These are phyloP conservation scores for Oryzias woworae DNA, from an alignment of 2,113 vertebrate species.

Conservation along the genomic window DNA sequence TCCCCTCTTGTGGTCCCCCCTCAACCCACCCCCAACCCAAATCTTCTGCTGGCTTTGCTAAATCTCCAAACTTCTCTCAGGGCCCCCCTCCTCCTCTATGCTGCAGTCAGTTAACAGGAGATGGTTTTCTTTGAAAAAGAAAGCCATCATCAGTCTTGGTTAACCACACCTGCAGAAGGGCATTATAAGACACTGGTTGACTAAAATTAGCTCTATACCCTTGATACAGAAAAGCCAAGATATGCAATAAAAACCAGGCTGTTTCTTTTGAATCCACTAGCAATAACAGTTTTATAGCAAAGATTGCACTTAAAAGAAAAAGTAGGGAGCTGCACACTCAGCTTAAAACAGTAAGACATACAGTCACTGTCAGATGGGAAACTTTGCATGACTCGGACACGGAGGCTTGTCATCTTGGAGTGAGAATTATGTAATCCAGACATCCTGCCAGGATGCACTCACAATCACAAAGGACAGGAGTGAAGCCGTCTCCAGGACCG, in stretches of 20 bases:
- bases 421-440: constrained; percentile 32
- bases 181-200: constrained; percentile 2
- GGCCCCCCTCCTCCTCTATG: constrained; percentile 30
- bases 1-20: constrained; percentile 53
- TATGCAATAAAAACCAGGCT: constrained; percentile 18
- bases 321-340: constrained; percentile 20
- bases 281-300: constrained; percentile 14
- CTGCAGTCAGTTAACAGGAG: constrained; percentile 25
- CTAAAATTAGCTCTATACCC: constrained; percentile 4
- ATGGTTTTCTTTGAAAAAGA: constrained; percentile 41
- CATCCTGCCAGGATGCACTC: constrained; percentile 25
- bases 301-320: constrained; percentile 17
- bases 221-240: constrained; percentile 14
- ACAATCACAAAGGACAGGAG: constrained; percentile 40
- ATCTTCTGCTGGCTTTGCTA: constrained; percentile 42
- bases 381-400: constrained; percentile 31
- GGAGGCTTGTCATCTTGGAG: constrained; percentile 23
- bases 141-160: constrained; percentile 35
- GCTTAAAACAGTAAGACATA: constrained; percentile 17
- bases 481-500: constrained; percentile 18
- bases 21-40: constrained; percentile 1
- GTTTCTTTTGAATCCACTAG: constrained; percentile 18
- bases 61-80: constrained; percentile 32
- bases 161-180: constrained; percentile 49
- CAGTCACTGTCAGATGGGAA: constrained; percentile 35